These are phyloP conservation scores for Cygnus atratus DNA, from an alignment of 2,113 vertebrate species.

Conservation along the genomic window DNA sequence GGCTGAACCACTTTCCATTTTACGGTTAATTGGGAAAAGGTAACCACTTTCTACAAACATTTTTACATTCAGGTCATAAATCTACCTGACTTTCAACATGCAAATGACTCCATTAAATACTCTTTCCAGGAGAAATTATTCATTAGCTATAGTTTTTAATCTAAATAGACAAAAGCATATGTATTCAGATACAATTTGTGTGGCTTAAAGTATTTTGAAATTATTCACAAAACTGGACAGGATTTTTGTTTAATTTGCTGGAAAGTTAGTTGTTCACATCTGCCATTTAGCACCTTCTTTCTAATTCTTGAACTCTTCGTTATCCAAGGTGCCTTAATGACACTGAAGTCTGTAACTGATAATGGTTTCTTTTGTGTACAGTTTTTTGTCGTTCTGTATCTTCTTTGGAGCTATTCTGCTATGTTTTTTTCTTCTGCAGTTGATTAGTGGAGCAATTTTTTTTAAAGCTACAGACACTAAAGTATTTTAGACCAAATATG, in stretches of 20 bases:
- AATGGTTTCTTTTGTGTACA: not conserved
- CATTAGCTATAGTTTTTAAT: not conserved
- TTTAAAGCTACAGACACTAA: too few relatives aligned
- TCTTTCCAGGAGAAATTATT: not conserved
- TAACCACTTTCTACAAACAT: not conserved
- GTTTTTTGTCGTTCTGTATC: not conserved
- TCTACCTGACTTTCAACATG: not conserved
- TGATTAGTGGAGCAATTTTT: not conserved
- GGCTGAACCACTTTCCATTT: not conserved
- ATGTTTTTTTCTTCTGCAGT: not conserved
- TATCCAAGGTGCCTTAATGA: not conserved
- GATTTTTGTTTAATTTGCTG: not conserved
- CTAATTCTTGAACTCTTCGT: not conserved
- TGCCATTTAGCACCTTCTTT: conserved; percentile 21
- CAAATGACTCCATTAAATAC: not conserved
- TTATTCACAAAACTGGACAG: not conserved
- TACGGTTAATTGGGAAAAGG: not conserved
- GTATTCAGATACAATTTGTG: not conserved
- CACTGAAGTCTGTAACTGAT: not conserved
- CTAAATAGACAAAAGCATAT: not conserved
- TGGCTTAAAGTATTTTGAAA: not conserved
- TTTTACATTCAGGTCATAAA: not conserved
- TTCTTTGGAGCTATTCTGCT: not conserved
- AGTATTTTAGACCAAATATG: not conserved
- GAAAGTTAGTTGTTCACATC: not conserved